phyloP scores from a whole-genome alignment of 2,888 invertebrate genomes.

The Apomyelois bistriatella region DNA sequence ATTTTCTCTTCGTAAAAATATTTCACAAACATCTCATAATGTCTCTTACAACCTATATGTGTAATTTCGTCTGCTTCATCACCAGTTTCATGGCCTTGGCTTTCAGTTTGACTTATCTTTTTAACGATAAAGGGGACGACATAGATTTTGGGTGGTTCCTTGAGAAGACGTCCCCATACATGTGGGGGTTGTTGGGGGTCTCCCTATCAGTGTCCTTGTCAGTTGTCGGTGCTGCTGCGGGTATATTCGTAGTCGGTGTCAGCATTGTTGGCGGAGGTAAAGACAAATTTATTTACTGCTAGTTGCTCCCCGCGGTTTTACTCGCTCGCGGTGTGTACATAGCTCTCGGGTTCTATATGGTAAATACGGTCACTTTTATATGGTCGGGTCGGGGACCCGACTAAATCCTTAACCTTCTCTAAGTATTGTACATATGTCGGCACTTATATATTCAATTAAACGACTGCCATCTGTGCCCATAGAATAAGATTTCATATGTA shows the following conservation, averaged over 20 bases:
- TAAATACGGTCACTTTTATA: too few species aligned
- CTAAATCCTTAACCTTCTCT: too few species aligned
- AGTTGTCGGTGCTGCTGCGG: neutral
- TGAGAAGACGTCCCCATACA: neutral
- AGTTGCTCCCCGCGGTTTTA: neutral
- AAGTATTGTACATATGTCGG: too few species aligned
- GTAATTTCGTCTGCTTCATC: neutral
- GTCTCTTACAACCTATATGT: neutral
- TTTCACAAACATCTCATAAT: neutral
- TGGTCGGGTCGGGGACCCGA: too few species aligned
- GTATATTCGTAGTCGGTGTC: neutral
- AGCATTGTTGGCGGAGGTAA: slow-evolving; percentile 1
- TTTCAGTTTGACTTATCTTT: neutral
- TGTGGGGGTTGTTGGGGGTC: neutral
- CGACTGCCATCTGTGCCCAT: too few species aligned
- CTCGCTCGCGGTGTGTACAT: too few species aligned
- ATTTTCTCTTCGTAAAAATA: too few species aligned
- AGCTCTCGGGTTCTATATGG: too few species aligned
- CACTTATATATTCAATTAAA: too few species aligned
- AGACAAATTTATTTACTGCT: neutral
- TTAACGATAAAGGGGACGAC: neutral
- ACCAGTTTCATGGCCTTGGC: neutral
- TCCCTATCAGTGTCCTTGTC: neutral
- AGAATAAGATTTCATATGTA: too few species aligned
- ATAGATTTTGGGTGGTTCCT: neutral